Percentiles rank a stretch among this genome's conserved stretches.
phyloP scores from a whole-genome alignment of 2,797 vertebrate species.

The Lycodopsis pacificus region DNA sequence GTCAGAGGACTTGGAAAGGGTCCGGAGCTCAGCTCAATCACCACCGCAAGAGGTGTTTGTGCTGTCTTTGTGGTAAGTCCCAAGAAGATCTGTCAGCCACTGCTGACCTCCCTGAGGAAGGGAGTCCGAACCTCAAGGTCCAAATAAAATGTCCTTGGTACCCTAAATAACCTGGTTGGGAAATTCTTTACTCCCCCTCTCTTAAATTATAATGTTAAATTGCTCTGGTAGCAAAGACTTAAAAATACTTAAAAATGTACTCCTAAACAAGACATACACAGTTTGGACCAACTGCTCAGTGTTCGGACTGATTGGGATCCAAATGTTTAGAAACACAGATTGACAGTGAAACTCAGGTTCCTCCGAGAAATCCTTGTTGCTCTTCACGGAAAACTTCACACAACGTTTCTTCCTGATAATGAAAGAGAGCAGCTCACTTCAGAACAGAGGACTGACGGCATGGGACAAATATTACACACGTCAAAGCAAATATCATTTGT shows the following conservation, averaged over 20 bases:
- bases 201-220: not conserved
- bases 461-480: not conserved
- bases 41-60: slow-evolving; percentile 3
- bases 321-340: not conserved
- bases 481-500: not conserved
- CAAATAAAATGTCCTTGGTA: not conserved
- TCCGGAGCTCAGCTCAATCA: not conserved
- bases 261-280: no score
- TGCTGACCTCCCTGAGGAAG: not conserved
- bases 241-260: no score
- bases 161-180: not conserved
- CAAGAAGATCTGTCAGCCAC: not conserved
- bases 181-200: not conserved
- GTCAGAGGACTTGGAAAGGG: not conserved
- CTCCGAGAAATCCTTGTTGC: not conserved
- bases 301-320: not conserved
- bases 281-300: not conserved
- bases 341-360: not conserved
- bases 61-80: slow-evolving; percentile 2
- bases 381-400: not conserved
- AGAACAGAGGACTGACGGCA: not conserved
- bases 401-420: slow-evolving; percentile 26
- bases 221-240: not conserved
- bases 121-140: not conserved
- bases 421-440: slow-evolving; percentile 3